Conservation (phyloP, 2,888 invertebrate genomes). For the Nesidiocoris tenuis region DNA sequence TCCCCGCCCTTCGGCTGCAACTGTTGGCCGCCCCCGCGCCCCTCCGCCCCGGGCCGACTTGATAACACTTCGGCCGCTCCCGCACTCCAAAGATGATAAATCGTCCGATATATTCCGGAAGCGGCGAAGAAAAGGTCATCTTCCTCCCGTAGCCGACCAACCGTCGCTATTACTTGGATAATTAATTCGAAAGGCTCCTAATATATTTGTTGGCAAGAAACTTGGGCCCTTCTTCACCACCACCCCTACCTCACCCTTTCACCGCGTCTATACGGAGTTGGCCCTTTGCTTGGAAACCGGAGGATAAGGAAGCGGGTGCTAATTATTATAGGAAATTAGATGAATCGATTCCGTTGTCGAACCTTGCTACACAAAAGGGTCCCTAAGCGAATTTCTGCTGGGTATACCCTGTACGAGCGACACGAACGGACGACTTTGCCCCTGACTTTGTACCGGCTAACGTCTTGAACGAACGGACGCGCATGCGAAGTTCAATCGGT, state of each 20-base stretch:
- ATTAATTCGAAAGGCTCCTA: conserved; percentile 24
- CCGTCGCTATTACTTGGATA: conserved; percentile 29
- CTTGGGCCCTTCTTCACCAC: not conserved
- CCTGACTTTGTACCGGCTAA: too few species aligned
- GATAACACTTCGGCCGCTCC: conserved; percentile 17
- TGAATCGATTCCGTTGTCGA: not conserved
- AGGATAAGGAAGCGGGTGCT: not conserved
- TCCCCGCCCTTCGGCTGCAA: not conserved
- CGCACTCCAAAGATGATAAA: conserved; percentile 23
- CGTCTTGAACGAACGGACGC: too few species aligned
- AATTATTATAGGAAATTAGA: not conserved
- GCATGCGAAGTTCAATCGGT: too few species aligned
- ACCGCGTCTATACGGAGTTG: not conserved
- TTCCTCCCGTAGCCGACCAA: not conserved
- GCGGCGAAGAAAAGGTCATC: conserved; percentile 31
- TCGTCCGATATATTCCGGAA: conserved; percentile 28
- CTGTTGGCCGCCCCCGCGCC: not conserved
- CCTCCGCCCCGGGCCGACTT: conserved; percentile 2
- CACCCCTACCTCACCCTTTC: not conserved
- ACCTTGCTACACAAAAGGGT: too few species aligned
- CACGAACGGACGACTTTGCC: too few species aligned
- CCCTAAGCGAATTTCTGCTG: too few species aligned
- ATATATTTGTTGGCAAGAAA: conserved; percentile 25
- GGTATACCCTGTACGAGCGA: too few species aligned
- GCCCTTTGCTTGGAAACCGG: not conserved